Base-by-base conservation (phyloP, 1,140 invertebrate genomes). In the Leguminivora glycinivorella region DNA sequence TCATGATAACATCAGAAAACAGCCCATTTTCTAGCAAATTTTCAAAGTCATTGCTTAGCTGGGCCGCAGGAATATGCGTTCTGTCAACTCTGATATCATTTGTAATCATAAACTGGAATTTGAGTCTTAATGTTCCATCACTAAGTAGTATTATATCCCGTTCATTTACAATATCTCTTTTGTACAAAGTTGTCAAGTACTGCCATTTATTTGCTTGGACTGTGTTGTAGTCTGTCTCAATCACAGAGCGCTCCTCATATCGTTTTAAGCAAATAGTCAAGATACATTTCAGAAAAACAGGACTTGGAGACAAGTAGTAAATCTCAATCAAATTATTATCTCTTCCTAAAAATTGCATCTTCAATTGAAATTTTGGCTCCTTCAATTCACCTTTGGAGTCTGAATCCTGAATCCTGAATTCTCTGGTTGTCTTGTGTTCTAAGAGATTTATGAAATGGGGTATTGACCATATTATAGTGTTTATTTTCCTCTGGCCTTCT, bases 151-250 rank as follows among this genome's bases (percentile, higher is more conserved):
- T 87, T 47, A 81, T 79, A 14, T 87, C 85, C 2, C 79, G 70
- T 4, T 83, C 83, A 68, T 87, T 81, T 0, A 73, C 77, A 67
- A 91, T 85, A 68, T 89, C 89, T 17, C 84, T 74, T 70, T 88
- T 90, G 25, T 80, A 88, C 29, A 91, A 68, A n/a, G 85, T 88
- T 2, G 84, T 81, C 68, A 91, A 77, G 70, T 85, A 89, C 72
- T 90, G 87, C 89, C 89, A 91, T 71, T 89, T 89, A 52, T 90
- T 89, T 0, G 83, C 84, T 70, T 89, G 83, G 4, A 89, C 79
- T 0, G 85, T 88, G 38, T 88, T 87, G 71, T 85, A 90, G 43
- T 90, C 88, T 70, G 85, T 87, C 14, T 87, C 85, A 4, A 86
- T 80, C 34, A 91, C 86, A 4, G 88, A 89, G 1, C 88, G 77